Base-by-base conservation (phyloP, 2,113 vertebrate genomes). In the Cairina moschata region DNA sequence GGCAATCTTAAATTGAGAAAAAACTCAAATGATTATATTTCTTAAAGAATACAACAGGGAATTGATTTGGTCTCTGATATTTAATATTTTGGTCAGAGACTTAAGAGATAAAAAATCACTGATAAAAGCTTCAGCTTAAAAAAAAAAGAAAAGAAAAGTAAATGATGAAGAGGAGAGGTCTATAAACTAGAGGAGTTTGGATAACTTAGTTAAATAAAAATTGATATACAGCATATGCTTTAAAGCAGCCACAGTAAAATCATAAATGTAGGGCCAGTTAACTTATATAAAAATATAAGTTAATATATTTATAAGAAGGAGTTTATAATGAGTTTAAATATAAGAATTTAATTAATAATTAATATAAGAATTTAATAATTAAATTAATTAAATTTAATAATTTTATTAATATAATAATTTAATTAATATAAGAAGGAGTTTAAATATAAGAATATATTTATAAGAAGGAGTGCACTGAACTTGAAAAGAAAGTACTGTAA, bases 1-100 rank as follows among this genome's bases (percentile, higher is more conserved):
- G 28, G 9, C 80, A 92, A 86, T 81, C 88, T 90, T 68, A 67
- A 67, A 50, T 56, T 88, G 60, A 90, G 48, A 75, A 91, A 90
- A 32, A 14, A 4, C 34, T 81, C 31, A 76, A 17, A 67, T 66
- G 20, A n/a, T 31, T 66, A 23, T 34, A 2, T 86, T 81, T 71
- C 46, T 76, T 74, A 56, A 25, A 86, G 18, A 91, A 74, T 59
- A 69, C 2, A 17, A 46, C 14, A 14, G 46, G 66, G 88, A 94
- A 74, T 65, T 74, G 11, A 16, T 10, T 83, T 86, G 46, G 52
- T 75, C 32, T 82, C 23, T 1, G 7, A 52, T 79, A 54, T 82
- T 78, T 68, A 92, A 56, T 52, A 82, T 54, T 84, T 95, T 63
- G 52, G 86, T 79, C 25, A 34, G 71, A 31, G 21, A 50, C 36